Conservation (phyloP, 2,888 invertebrate genomes). For the Macaria liturata region DNA sequence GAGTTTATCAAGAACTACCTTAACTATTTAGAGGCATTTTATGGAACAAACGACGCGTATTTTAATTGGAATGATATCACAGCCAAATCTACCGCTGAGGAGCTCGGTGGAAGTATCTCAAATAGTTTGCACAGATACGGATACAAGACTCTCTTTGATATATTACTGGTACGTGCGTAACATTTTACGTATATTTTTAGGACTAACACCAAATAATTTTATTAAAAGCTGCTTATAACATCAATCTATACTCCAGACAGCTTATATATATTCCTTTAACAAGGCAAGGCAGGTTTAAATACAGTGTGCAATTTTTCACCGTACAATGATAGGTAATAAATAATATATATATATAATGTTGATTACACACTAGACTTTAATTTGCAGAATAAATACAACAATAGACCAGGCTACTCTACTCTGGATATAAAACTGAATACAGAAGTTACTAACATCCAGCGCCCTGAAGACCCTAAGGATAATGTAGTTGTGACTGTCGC, state of each 20-base stretch:
- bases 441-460: slow-evolving; percentile 55
- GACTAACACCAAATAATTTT: no score
- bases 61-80: slow-evolving; percentile 60
- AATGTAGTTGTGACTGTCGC: slow-evolving; percentile 68
- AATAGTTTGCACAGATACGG: slow-evolving; percentile 56
- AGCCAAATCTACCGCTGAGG: slow-evolving; percentile 43
- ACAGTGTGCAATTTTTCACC: no score
- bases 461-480: slow-evolving; percentile 44
- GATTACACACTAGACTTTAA: neutral
- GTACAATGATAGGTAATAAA: no score
- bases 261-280: no score
- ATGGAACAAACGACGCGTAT: slow-evolving; percentile 52
- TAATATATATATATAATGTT: no score
- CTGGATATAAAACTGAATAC: slow-evolving; percentile 55
- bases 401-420: slow-evolving; percentile 55
- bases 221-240: no score
- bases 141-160: slow-evolving; percentile 57
- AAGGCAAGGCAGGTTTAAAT: no score
- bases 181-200: neutral
- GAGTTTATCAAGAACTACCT: slow-evolving; percentile 49
- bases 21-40: slow-evolving; percentile 44
- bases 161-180: slow-evolving; percentile 38
- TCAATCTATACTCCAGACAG: no score
- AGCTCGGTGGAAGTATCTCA: slow-evolving; percentile 47
- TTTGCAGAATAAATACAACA: slow-evolving; percentile 62